These are phyloP conservation scores for Sebastes diploproa DNA, from an alignment of 2,797 vertebrate species.

Conservation along the genomic window DNA sequence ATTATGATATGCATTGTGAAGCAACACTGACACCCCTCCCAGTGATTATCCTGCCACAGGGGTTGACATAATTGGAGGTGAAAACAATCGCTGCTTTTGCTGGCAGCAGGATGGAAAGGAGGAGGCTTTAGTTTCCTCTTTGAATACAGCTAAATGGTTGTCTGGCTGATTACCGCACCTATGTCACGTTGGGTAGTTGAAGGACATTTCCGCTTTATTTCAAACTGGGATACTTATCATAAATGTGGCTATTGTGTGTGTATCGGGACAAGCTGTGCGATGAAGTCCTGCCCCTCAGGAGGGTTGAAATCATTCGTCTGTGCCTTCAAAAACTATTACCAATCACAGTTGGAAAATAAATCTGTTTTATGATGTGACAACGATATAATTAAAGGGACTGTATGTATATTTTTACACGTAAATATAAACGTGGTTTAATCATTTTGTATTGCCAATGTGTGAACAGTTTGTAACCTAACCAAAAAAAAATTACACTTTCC, in stretches of 20 bases:
- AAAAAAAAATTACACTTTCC: too few relatives aligned
- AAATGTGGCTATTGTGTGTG: neutral
- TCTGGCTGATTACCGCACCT: conserved; percentile 23
- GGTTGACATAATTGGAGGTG: conserved; percentile 32
- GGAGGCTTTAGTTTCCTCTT: neutral
- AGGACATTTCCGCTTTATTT: neutral
- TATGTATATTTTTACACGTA: too few relatives aligned
- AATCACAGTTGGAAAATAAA: neutral
- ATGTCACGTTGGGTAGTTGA: neutral
- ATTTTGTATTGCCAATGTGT: too few relatives aligned
- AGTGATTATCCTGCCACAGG: conserved; percentile 33
- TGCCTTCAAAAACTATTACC: neutral
- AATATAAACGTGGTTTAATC: too few relatives aligned
- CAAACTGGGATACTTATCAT: neutral
- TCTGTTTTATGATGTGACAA: neutral
- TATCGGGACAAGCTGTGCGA: too few relatives aligned
- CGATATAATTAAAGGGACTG: too few relatives aligned
- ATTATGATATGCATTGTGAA: conserved; percentile 57
- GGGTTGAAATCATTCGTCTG: neutral
- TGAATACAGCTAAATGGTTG: conserved; percentile 5
- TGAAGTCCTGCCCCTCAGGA: neutral
- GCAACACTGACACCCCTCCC: conserved; percentile 36
- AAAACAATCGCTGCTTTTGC: conserved; percentile 25
- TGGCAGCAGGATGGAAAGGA: conserved; percentile 10
- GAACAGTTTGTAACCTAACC: too few relatives aligned